Conservation (phyloP, 2,113 vertebrate genomes). For the Scatophagus argus region DNA sequence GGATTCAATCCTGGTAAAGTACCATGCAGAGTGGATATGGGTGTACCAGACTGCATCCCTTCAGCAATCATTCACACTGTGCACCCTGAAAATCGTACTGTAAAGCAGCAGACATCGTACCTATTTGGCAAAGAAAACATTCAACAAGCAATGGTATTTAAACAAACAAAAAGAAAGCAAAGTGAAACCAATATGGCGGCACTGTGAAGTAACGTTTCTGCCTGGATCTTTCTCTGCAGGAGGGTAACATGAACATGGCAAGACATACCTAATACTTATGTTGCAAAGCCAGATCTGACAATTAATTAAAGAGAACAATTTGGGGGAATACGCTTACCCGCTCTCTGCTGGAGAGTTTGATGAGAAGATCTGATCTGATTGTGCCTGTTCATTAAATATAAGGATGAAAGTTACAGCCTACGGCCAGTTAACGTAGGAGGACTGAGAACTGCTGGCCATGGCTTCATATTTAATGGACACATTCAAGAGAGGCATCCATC, state of each 20-base stretch:
- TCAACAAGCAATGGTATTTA: conserved; percentile 66
- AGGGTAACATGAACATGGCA: conserved; percentile 3
- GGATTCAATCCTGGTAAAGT: conserved; percentile 46
- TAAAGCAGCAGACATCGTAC: conserved; percentile 72
- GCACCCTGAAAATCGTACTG: conserved; percentile 42
- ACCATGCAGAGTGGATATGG: conserved; percentile 48
- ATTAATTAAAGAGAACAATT: neutral
- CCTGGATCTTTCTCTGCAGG: conserved; percentile 32
- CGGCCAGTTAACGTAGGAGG: conserved; percentile 18
- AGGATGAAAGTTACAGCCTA: neutral
- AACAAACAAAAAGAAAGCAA: conserved; percentile 24
- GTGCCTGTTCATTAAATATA: neutral
- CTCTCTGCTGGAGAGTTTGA: conserved; percentile 14
- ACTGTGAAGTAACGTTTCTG: conserved; percentile 56
- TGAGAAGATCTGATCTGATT: neutral
- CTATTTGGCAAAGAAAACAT: conserved; percentile 79
- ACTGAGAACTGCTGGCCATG: neutral
- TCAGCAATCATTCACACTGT: conserved; percentile 35
- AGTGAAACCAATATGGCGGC: conserved; percentile 61
- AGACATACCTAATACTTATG: conserved; percentile 13
- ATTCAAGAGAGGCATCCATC: neutral
- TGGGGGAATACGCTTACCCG: conserved; percentile 2
- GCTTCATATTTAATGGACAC: conserved; percentile 8
- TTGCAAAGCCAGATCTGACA: conserved; percentile 9
- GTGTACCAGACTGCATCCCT: conserved; percentile 58